phyloP scores from a whole-genome alignment of 2,113 vertebrate species.

The Gobio gobio region DNA sequence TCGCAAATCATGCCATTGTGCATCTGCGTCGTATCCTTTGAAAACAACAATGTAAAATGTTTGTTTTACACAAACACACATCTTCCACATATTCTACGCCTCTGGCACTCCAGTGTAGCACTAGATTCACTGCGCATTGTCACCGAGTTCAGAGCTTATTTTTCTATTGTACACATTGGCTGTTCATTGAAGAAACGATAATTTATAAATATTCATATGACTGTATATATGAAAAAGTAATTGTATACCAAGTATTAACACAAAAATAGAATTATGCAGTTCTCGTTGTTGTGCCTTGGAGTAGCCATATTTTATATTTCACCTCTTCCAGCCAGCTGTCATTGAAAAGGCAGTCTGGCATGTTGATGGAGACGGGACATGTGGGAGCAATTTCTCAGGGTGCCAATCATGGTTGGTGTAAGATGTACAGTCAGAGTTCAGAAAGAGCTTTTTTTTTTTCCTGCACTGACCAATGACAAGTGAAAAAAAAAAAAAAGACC shows the following conservation, averaged over 20 bases:
- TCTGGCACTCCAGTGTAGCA: neutral
- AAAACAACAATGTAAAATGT: neutral
- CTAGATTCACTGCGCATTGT: neutral
- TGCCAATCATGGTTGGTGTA: neutral
- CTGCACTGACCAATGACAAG: neutral
- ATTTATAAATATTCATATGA: neutral
- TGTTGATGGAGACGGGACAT: conserved; percentile 22
- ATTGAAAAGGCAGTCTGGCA: conserved; percentile 5
- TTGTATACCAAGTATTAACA: neutral
- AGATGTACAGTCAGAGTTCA: conserved; percentile 3
- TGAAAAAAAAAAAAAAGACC: too few species aligned
- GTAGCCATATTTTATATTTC: conserved; percentile 12
- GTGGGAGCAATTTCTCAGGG: neutral
- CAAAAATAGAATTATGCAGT: neutral
- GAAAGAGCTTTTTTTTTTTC: neutral
- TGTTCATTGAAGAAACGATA: neutral
- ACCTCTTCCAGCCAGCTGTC: conserved; percentile 14
- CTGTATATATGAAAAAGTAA: neutral
- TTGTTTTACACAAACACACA: too few species aligned
- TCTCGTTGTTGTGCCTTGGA: neutral
- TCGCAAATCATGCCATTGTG: neutral
- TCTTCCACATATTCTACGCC: too few species aligned
- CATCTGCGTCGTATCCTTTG: neutral
- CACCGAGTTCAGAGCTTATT: neutral
- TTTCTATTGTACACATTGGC: neutral